phyloP scores from a whole-genome alignment of 2,888 invertebrate genomes.

The Melinaea marsaeus region DNA sequence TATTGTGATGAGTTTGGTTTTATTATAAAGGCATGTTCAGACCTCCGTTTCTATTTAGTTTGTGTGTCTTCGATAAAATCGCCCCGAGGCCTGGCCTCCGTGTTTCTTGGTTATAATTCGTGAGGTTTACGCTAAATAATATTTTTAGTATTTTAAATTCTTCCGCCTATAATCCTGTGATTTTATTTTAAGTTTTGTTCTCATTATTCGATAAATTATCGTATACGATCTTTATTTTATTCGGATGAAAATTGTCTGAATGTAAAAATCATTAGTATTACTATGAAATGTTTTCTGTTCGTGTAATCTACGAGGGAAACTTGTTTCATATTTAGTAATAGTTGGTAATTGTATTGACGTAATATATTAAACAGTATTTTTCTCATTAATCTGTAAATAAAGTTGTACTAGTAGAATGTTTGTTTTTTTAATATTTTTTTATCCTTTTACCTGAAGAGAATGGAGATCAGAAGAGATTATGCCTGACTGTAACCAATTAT shows the following conservation, averaged over 20 bases:
- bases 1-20: slow-evolving; percentile 58
- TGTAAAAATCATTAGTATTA: slow-evolving; percentile 46
- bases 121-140: no score
- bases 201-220: no score
- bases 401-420: slow-evolving; percentile 68
- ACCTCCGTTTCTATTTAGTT: slow-evolving; percentile 29
- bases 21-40: slow-evolving; percentile 49
- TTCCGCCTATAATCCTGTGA: no score
- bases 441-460: no score
- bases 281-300: slow-evolving; percentile 30
- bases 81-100: no score
- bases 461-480: no score
- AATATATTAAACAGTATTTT: slow-evolving; percentile 59
- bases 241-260: slow-evolving; percentile 37
- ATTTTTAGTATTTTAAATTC: no score
- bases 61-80: no score
- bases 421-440: slow-evolving; percentile 36
- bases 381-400: slow-evolving; percentile 71
- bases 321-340: slow-evolving; percentile 72
- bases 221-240: slow-evolving; percentile 17
- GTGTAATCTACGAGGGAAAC: slow-evolving; percentile 39
- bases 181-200: no score
- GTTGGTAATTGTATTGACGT: slow-evolving; percentile 57
- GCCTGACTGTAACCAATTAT: no score
- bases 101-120: no score